Evolutionary conservation across 2,797 vertebrate genomes (phyloP).

Genomic region (Tokudaia tokunoshimensis): DNA sequence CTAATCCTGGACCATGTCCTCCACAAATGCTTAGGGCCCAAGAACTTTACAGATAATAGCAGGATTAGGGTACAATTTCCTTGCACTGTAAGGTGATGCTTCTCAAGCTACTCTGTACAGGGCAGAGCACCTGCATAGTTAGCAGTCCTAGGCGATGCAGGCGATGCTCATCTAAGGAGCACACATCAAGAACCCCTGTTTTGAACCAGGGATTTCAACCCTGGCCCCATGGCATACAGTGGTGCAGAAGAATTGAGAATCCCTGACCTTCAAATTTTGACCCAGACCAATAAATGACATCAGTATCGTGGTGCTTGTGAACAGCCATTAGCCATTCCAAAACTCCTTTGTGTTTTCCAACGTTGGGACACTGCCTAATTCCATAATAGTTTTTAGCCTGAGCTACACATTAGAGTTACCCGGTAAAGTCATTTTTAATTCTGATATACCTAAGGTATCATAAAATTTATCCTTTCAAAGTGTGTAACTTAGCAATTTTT

Average conservation of each 20-base stretch:
- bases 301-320: neutral
- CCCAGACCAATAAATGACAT: neutral
- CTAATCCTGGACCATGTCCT: neutral
- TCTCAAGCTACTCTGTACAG: neutral
- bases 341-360: neutral
- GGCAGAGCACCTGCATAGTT: neutral
- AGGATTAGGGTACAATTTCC: neutral
- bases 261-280: neutral
- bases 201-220: neutral
- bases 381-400: neutral
- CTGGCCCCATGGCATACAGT: neutral
- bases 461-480: neutral
- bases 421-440: neutral
- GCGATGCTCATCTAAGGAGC: neutral
- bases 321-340: neutral
- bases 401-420: neutral
- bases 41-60: neutral
- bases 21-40: neutral
- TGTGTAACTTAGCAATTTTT: neutral
- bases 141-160: neutral
- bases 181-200: neutral
- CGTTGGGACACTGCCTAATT: neutral
- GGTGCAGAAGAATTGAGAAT: neutral
- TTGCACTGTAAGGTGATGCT: neutral
- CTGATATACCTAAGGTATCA: neutral